A percentile compares a stretch with the other conserved stretches of the same genome.
These are phyloP conservation scores for Chrysochloris asiatica DNA, from an alignment of 2,113 vertebrate genomes.

Conservation along the genomic window DNA sequence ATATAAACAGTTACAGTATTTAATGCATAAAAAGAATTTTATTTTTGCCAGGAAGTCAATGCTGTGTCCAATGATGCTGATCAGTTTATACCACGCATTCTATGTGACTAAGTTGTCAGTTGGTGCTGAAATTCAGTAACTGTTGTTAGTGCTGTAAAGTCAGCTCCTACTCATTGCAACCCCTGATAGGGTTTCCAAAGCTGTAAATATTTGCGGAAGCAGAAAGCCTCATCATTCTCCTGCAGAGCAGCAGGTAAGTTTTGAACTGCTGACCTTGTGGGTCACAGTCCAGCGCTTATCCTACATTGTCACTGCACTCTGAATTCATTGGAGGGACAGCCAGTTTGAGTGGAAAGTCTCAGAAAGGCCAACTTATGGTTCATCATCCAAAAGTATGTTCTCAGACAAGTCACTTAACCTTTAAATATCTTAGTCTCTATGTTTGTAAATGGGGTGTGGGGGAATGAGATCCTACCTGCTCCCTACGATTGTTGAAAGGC, in stretches of 20 bases:
- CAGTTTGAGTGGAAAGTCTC: background rate
- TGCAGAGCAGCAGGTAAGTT: too few species aligned
- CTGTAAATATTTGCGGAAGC: too few species aligned
- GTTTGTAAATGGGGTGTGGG: too few species aligned
- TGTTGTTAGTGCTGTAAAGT: too few species aligned
- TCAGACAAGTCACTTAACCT: background rate
- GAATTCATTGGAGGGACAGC: background rate
- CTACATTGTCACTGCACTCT: too few species aligned
- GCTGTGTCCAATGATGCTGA: background rate
- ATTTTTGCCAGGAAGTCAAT: background rate
- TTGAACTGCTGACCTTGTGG: too few species aligned
- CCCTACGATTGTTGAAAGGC: background rate
- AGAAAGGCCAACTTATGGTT: background rate
- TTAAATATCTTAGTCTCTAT: background rate
- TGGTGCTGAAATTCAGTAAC: constrained; percentile 34
- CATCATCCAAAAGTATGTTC: background rate
- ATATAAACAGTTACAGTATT: background rate
- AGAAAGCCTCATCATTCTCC: too few species aligned
- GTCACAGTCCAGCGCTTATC: too few species aligned
- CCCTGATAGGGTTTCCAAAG: too few species aligned
- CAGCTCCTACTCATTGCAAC: too few species aligned
- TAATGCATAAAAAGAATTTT: background rate
- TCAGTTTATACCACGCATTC: background rate
- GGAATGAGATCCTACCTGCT: background rate
- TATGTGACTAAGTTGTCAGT: background rate